phyloP scores from a whole-genome alignment of 2,797 vertebrate species.

The Aldrovandia affinis region DNA sequence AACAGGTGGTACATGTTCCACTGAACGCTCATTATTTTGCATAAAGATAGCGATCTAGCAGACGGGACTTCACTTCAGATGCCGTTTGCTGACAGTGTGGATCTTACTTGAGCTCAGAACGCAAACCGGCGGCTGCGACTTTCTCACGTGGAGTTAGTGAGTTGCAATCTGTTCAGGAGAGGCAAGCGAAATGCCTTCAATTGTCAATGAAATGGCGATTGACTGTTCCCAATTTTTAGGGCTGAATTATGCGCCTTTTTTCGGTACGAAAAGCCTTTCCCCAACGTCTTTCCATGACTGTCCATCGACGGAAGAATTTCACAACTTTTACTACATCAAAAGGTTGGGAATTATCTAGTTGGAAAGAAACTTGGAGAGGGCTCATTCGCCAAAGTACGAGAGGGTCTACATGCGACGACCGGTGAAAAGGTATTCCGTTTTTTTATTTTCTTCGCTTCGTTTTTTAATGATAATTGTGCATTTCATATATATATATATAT shows the following conservation, averaged over 20 bases:
- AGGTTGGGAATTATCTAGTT: constrained; percentile 92
- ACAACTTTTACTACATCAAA: constrained; percentile 94
- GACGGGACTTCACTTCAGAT: constrained; percentile 46
- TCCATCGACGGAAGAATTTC: constrained; percentile 81
- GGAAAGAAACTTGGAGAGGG: constrained; percentile 95
- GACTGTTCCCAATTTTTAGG: constrained; percentile 61
- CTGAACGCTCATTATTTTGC: constrained; percentile 54
- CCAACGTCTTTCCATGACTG: constrained; percentile 76
- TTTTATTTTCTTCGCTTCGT: neutral
- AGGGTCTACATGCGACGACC: constrained; percentile 89
- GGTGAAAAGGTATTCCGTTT: constrained; percentile 85
- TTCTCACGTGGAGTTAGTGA: constrained; percentile 15
- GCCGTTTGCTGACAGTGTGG: constrained; percentile 39
- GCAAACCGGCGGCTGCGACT: constrained; percentile 31
- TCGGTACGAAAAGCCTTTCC: constrained; percentile 68
- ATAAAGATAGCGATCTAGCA: constrained; percentile 23
- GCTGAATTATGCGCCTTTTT: constrained; percentile 55
- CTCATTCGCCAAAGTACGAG: constrained; percentile 95
- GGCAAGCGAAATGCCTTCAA: constrained; percentile 67
- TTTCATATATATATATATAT: too few relatives aligned
- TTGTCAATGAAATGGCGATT: constrained; percentile 70
- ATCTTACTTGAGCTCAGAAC: constrained; percentile 54
- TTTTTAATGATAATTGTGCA: neutral
- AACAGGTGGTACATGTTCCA: constrained; percentile 69
- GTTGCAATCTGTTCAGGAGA: constrained; percentile 1